Conservation (phyloP, 2,113 vertebrate species). For the Zapus hudsonius region DNA sequence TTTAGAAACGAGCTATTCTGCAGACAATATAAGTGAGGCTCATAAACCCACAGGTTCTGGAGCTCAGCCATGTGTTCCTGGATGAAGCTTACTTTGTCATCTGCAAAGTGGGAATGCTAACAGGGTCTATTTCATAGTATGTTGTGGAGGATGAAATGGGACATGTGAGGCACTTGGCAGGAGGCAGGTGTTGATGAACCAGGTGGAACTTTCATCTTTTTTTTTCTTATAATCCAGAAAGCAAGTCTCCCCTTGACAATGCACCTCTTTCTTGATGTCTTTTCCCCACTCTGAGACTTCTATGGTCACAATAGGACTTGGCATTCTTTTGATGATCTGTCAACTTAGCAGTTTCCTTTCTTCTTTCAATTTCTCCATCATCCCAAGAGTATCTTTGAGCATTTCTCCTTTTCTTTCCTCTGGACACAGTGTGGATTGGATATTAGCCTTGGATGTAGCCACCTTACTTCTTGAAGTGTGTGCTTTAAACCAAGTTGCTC, state of each 20-base stretch:
- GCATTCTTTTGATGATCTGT: background rate
- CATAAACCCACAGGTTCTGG: background rate
- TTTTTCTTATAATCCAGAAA: background rate
- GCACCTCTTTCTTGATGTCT: background rate
- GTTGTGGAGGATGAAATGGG: background rate
- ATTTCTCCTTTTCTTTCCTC: slow-evolving; percentile 15
- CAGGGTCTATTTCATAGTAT: background rate
- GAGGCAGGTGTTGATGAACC: background rate
- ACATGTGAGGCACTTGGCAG: background rate
- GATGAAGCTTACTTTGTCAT: background rate
- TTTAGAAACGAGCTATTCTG: background rate
- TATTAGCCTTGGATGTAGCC: background rate
- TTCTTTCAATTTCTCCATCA: background rate
- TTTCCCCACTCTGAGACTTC: background rate
- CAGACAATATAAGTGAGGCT: background rate
- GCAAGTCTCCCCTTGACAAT: background rate
- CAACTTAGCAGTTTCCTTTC: background rate
- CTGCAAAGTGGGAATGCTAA: background rate
- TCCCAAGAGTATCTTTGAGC: background rate
- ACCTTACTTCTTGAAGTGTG: background rate
- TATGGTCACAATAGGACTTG: background rate
- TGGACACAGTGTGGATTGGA: background rate
- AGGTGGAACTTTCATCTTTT: background rate
- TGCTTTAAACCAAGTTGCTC: background rate
- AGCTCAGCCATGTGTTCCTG: background rate